phyloP scores from a whole-genome alignment of 2,888 invertebrate species.

The Beris morrisii region DNA sequence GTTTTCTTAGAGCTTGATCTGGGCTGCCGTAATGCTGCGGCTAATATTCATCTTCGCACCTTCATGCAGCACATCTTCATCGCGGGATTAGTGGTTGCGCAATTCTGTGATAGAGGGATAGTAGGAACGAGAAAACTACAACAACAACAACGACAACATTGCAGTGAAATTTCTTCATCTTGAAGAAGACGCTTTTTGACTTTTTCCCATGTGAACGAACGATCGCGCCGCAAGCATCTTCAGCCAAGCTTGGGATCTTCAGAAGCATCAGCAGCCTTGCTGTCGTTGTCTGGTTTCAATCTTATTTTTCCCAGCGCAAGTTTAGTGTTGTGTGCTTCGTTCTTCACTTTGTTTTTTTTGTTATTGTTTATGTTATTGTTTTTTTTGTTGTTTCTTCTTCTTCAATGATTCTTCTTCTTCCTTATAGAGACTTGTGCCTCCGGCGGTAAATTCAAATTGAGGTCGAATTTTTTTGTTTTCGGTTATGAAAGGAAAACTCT shows the following conservation, averaged over 20 bases:
- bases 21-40: neutral
- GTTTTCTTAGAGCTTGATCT: neutral
- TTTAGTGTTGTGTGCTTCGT: conserved; percentile 8
- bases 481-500: conserved; percentile 29
- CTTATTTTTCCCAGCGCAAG: conserved; percentile 21
- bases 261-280: conserved; percentile 19
- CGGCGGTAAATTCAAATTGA: conserved; percentile 16
- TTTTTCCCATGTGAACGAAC: conserved; percentile 27
- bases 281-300: conserved; percentile 1
- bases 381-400: neutral
- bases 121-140: neutral
- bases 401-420: conserved; percentile 1
- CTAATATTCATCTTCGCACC: conserved; percentile 10
- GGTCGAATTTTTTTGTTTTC: conserved; percentile 29
- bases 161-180: conserved; percentile 21
- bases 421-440: neutral
- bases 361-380: conserved; percentile 14
- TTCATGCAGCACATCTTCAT: conserved; percentile 5
- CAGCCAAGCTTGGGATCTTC: conserved; percentile 15
- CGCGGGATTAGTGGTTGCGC: conserved; percentile 5
- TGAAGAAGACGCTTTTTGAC: neutral
- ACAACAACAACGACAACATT: neutral
- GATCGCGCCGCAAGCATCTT: neutral
- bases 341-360: conserved; percentile 11
- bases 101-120: neutral